Conservation (phyloP, 1,140 invertebrate genomes). For the Globodera ellingtonae region DNA sequence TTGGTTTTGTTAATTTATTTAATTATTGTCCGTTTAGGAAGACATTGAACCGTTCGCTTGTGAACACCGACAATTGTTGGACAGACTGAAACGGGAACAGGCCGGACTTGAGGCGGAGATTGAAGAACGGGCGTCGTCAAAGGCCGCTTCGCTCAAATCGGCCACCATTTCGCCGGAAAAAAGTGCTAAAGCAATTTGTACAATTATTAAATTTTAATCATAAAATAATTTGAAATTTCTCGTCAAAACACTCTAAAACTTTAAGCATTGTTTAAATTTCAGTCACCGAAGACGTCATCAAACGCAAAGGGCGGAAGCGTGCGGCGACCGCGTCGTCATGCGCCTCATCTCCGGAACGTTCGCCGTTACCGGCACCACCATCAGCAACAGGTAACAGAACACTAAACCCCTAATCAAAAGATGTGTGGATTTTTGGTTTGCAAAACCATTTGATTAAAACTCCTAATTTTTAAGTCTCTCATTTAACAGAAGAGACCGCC, state of each 20-base stretch:
- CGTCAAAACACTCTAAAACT: no score
- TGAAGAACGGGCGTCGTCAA: background rate
- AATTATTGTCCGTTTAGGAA: slow-evolving; percentile 12
- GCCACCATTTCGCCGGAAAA: background rate
- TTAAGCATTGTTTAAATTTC: background rate
- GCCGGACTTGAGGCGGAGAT: background rate
- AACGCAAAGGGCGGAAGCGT: background rate
- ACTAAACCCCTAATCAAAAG: no score
- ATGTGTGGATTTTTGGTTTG: no score
- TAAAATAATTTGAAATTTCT: no score
- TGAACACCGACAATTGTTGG: slow-evolving; percentile 28
- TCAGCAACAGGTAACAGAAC: background rate
- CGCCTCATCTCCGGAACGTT: background rate
- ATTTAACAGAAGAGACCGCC: no score
- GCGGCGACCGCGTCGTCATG: background rate
- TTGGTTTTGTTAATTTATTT: background rate
- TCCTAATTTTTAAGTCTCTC: no score
- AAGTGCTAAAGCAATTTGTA: background rate
- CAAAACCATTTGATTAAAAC: no score
- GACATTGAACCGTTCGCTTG: slow-evolving; percentile 32
- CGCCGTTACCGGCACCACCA: background rate
- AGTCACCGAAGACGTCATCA: background rate
- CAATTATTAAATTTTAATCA: background rate
- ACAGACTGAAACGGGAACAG: slow-evolving; percentile 10
- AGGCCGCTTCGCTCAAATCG: background rate